Base-by-base conservation (phyloP, 1,140 invertebrate species). In the Zaprionus davidi region DNA sequence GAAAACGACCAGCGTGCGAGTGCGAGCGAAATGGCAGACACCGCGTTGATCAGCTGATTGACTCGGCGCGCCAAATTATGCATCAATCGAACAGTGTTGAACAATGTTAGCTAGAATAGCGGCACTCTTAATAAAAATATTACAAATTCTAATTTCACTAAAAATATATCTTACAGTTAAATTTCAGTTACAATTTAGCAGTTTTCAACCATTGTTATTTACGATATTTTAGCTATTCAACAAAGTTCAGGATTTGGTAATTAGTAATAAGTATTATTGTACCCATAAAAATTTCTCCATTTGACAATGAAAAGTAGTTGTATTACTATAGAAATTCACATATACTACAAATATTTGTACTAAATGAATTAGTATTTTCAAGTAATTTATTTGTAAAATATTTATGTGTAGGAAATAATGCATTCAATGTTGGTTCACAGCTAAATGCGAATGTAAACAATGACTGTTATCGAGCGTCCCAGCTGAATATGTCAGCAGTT, bases 21-120 rank as follows among this genome's bases (percentile, higher is more conserved):
- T 85, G 82, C 82, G 82, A 85, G 77, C 74, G 82, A 85, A 86
- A 85, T 64, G 76, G 78, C 80, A 86, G 70, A 86, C 80, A 58
- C 79, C 86, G 84, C 83, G 63, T 41, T 76, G 31, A 78, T 69
- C 76, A 78, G 71, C 76, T 78, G 76, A 70, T 78, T 65, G 59
- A 13, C 34, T 69, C 66, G 69, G 28, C 69, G 81, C 85, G 85
- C 85, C 85, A 88, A 78, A 90, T 90, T 88, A 81, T 76, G 85
- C 84, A 90, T 87, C 84, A 81, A 85, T 84, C 74, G 77, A 28
- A 67, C 38, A 84, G 81, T 84, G 81, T 15, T 76, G 74, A 56
- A n/a, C 36, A 76, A 73, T 63, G 57, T 31, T 15, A 2, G 5
- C 22, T 1, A 24, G 38, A 22, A 17, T 72, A 64, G 69, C 70